Percentiles rank a stretch among this genome's conserved stretches.
These are phyloP conservation scores for Pseudorasbora parva DNA, from an alignment of 2,113 vertebrate species.

Conservation along the genomic window DNA sequence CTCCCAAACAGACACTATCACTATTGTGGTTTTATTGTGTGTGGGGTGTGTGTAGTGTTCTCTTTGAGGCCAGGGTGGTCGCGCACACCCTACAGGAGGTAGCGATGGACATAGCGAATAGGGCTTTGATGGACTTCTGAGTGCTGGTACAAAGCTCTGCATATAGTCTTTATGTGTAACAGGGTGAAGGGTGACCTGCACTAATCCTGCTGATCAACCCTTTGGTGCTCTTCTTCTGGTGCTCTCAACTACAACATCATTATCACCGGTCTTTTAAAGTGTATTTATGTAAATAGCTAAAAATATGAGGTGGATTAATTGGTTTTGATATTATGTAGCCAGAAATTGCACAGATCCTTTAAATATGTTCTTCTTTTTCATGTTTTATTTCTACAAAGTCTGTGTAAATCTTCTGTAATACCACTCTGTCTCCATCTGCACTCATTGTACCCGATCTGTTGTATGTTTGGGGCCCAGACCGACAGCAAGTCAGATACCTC, in stretches of 20 bases:
- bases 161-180: constrained; percentile 55
- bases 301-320: neutral
- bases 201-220: constrained; percentile 48
- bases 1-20: constrained; percentile 16
- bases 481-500: constrained; percentile 44
- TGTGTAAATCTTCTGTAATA: neutral
- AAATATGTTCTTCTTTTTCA: neutral
- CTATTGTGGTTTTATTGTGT: constrained; percentile 37
- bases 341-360: neutral
- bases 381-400: neutral
- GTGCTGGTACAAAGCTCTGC: constrained; percentile 50
- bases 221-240: constrained; percentile 50
- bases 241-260: constrained; percentile 20
- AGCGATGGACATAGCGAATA: constrained; percentile 42
- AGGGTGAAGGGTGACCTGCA: constrained; percentile 44
- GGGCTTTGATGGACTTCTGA: constrained; percentile 54
- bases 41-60: constrained; percentile 33
- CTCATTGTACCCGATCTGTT: neutral
- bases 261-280: neutral
- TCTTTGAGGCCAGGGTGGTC: constrained; percentile 51
- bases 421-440: neutral
- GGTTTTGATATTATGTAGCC: neutral
- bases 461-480: constrained; percentile 52
- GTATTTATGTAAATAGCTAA: constrained; percentile 13
- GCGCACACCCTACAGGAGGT: constrained; percentile 50